These are phyloP conservation scores for Dyspetes luteomarginatus DNA, from an alignment of 2,888 invertebrate genomes.

Conservation along the genomic window DNA sequence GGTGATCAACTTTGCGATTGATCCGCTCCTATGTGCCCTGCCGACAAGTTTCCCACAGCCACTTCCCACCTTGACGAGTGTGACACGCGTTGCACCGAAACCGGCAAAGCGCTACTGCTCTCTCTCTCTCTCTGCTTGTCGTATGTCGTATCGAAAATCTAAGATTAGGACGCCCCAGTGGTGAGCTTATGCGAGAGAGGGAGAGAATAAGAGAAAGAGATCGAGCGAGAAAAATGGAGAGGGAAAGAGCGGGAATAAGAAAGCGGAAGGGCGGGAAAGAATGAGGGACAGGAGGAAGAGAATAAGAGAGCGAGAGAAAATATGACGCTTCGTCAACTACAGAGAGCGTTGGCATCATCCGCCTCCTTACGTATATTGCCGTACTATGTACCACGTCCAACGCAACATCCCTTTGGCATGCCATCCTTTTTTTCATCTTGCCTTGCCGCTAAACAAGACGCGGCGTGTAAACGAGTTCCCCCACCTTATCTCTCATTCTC, in stretches of 20 bases:
- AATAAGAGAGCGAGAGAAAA: neutral
- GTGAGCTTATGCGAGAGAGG: constrained; percentile 36
- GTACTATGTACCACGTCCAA: neutral
- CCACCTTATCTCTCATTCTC: constrained; percentile 41
- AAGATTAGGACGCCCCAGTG: constrained; percentile 72
- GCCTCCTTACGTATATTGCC: constrained; percentile 11
- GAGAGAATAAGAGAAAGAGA: neutral
- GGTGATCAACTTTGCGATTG: constrained; percentile 68
- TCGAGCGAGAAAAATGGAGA: too few species aligned
- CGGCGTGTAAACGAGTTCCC: constrained; percentile 65
- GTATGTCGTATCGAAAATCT: constrained; percentile 61
- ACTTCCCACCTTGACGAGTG: constrained; percentile 70
- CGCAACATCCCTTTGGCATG: constrained; percentile 51
- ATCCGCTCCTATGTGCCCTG: constrained; percentile 69
- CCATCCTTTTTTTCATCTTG: constrained; percentile 66
- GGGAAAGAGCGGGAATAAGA: too few species aligned
- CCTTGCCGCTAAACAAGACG: constrained; percentile 73
- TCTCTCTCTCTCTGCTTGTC: neutral
- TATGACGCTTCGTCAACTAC: constrained; percentile 33
- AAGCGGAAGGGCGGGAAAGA: too few species aligned
- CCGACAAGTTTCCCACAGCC: constrained; percentile 68
- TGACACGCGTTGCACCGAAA: constrained; percentile 69
- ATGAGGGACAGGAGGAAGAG: too few species aligned
- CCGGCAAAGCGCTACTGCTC: constrained; percentile 40
- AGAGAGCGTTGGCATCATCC: constrained; percentile 66